Evolutionary conservation across 2,113 vertebrate genomes (phyloP).

Genomic region (Vulpes lagopus): DNA sequence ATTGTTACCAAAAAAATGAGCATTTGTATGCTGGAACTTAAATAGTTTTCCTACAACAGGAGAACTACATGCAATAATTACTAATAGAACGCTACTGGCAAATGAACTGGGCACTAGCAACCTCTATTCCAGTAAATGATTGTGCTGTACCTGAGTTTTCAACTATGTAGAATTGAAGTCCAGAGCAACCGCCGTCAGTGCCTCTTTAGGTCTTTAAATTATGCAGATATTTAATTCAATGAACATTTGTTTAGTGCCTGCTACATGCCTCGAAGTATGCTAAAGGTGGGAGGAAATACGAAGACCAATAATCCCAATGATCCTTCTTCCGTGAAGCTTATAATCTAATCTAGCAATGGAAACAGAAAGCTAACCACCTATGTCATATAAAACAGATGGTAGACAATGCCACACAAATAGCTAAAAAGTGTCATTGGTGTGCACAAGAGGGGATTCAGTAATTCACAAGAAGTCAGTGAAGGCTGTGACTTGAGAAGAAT

Average conservation of each 20-base stretch:
- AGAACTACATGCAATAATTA: not conserved
- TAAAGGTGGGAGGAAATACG: not conserved
- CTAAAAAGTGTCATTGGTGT: not conserved
- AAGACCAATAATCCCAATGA: not conserved
- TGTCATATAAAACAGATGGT: not conserved
- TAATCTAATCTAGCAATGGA: conserved; percentile 43
- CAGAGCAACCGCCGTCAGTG: not conserved
- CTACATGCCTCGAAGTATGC: not conserved
- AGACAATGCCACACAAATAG: not conserved
- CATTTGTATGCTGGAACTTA: not conserved
- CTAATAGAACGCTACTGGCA: not conserved
- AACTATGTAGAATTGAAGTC: conserved; percentile 1
- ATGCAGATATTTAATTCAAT: not conserved
- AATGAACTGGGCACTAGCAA: not conserved
- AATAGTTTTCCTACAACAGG: not conserved
- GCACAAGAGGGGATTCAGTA: not conserved
- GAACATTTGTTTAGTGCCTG: not conserved
- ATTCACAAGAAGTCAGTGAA: not conserved
- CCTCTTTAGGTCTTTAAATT: not conserved
- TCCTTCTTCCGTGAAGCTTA: not conserved
- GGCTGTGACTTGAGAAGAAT: not conserved
- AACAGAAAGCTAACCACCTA: not conserved
- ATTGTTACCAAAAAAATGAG: not conserved
- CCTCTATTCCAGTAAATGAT: not conserved
- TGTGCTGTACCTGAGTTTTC: not conserved